Base-by-base conservation (phyloP, 2,797 vertebrate genomes). In the Enteromius treurensis region DNA sequence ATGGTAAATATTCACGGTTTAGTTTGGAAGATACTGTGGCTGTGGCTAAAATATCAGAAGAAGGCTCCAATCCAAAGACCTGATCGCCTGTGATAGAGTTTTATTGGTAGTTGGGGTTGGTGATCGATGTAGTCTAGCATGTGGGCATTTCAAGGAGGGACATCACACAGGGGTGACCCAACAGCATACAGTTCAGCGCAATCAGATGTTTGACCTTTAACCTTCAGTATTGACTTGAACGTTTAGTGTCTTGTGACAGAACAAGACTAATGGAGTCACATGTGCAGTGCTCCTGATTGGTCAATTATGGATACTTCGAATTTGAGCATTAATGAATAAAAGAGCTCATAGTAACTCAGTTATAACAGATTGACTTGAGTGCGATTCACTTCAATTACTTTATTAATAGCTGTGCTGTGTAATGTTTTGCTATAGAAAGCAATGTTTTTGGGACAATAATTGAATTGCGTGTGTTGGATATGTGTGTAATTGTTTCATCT, bases 11-110 rank as follows among this genome's bases (percentile, higher is more conserved):
- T 69, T 14, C 9, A 64, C 0, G 0, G 45, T 32, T 70, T 15
- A 34, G 17, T 80, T 60, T n/a, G 6, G 10, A 42, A 60, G 29
- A 71, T 32, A 62, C 53, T 73, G 34, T 69, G 53, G 70, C 34
- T 14, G 3, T 29, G 14, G 21, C 23, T 53, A 70, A 34, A 77
- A 49, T 49, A 1, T 13, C 1, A 19, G 26, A 21, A 68, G 15
- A 60, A 69, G n/a, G 15, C 7, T 0, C 34, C 58, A 55, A 58
- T 80, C 80, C 83, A 77, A 80, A 85, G 67, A 80, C 58, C n/a
- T 51, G 23, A 77, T n/a, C 15, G 45, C 10, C 1, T n/a, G 4
- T 21, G 47, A 64, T 19, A 11, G 55, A 15, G 10, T 17, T 62
- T 71, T 34, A 37, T 73, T 37, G 2, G 6, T 49, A 62, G 2